phyloP scores from a whole-genome alignment of 2,888 invertebrate genomes.

The Cabera pusaria region DNA sequence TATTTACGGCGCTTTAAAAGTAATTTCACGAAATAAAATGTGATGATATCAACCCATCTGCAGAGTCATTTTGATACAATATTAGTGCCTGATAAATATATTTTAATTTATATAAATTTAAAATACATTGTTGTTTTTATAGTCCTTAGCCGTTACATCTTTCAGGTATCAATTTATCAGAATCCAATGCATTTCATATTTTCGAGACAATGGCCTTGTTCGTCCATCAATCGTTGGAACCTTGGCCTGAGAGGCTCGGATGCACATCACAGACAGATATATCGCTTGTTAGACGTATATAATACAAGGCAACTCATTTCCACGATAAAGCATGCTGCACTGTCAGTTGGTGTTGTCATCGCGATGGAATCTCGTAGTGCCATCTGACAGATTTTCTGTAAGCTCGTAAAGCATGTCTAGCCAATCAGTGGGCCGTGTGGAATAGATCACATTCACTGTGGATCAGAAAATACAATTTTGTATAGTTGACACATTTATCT shows the following conservation, averaged over 20 bases:
- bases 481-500: no score
- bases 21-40: no score
- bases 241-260: conserved; percentile 58
- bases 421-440: conserved; percentile 33
- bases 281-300: conserved; percentile 40
- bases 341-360: conserved; percentile 38
- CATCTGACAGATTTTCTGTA: conserved; percentile 39
- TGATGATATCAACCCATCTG: no score
- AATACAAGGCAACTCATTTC: conserved; percentile 44
- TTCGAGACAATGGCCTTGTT: conserved; percentile 46
- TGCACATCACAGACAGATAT: conserved; percentile 50
- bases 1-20: no score
- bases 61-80: no score
- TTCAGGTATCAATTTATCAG: conserved; percentile 10
- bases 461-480: no score
- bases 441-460: no score
- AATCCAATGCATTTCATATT: conserved; percentile 19
- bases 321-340: conserved; percentile 50
- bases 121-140: no score
- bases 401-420: conserved; percentile 41
- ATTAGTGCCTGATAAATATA: no score
- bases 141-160: not conserved
- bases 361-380: conserved; percentile 27
- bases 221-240: conserved; percentile 44
- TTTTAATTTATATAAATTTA: no score